Conservation (phyloP, 2,113 vertebrate species). For the Apteryx mantelli region DNA sequence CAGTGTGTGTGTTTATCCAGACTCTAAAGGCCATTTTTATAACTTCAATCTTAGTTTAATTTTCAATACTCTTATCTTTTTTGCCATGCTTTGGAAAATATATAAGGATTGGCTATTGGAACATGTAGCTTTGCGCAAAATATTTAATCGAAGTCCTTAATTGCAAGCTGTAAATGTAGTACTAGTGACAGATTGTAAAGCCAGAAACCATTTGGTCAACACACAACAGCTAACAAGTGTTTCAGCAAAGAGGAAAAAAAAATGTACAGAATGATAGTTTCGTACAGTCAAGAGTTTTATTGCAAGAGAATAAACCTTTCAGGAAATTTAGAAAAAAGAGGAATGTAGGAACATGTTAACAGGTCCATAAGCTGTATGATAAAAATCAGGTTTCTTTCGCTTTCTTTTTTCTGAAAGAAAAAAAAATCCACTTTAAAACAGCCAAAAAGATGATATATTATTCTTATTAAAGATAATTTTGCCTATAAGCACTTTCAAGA, state of each 20-base stretch:
- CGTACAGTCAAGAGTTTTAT: background rate
- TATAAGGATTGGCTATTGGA: background rate
- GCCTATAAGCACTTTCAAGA: background rate
- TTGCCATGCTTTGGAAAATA: background rate
- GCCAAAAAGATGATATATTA: background rate
- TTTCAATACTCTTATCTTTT: background rate
- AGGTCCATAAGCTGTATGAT: background rate
- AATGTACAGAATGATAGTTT: background rate
- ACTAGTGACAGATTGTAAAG: slow-evolving; percentile 49
- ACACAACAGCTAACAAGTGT: slow-evolving; percentile 1
- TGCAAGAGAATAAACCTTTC: background rate
- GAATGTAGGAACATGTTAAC: background rate
- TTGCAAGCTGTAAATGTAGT: slow-evolving; percentile 57
- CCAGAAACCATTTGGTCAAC: slow-evolving; percentile 62
- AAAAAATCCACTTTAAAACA: background rate
- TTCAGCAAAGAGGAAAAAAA: background rate
- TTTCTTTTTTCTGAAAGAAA: background rate
- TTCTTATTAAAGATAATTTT: background rate
- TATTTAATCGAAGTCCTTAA: slow-evolving; percentile 60
- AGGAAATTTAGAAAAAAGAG: background rate
- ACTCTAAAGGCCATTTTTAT: slow-evolving; percentile 7
- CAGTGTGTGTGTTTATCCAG: background rate
- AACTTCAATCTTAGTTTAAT: slow-evolving; percentile 10
- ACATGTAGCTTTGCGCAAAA: slow-evolving; percentile 18
- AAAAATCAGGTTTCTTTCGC: background rate